phyloP scores from a whole-genome alignment of 1,140 invertebrate species.

The Cydia amplana region DNA sequence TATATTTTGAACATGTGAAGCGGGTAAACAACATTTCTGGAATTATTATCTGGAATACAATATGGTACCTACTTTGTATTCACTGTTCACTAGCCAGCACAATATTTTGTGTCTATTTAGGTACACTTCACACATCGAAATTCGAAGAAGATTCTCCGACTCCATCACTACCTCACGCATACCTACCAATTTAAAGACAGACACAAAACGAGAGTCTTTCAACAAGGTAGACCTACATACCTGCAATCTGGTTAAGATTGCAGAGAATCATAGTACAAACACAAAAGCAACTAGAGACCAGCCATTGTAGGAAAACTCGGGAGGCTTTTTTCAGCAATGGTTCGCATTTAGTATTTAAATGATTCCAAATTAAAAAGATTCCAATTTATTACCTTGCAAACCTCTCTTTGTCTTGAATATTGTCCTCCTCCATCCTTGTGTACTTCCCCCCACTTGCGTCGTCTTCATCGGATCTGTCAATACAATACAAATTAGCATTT shows the following conservation, averaged over 20 bases:
- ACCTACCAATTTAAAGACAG: too few species aligned
- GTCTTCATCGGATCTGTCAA: conserved; percentile 89
- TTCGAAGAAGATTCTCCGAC: too few species aligned
- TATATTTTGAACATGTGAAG: not conserved
- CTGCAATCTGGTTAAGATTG: too few species aligned
- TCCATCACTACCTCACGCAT: too few species aligned
- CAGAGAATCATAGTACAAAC: too few species aligned
- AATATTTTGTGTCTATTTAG: not conserved
- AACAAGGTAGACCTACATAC: not conserved
- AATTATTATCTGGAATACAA: conserved; percentile 26
- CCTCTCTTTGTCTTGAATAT: conserved; percentile 96
- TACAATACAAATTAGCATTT: not conserved
- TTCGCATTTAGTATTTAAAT: too few species aligned
- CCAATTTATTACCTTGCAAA: conserved; percentile 88
- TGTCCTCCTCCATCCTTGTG: conserved; percentile 94
- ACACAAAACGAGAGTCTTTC: too few species aligned
- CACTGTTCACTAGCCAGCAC: not conserved
- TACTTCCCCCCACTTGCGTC: conserved; percentile 90
- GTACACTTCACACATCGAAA: not conserved
- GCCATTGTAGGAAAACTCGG: too few species aligned
- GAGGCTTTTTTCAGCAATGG: too few species aligned
- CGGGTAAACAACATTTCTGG: not conserved
- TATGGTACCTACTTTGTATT: not conserved
- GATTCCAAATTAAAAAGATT: conserved; percentile 6
- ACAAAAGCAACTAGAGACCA: too few species aligned